Evolutionary conservation across 2,113 vertebrate genomes (phyloP), one percentile per base, ranked within the genome.

Genomic region (Oryzias javanicus): DNA sequence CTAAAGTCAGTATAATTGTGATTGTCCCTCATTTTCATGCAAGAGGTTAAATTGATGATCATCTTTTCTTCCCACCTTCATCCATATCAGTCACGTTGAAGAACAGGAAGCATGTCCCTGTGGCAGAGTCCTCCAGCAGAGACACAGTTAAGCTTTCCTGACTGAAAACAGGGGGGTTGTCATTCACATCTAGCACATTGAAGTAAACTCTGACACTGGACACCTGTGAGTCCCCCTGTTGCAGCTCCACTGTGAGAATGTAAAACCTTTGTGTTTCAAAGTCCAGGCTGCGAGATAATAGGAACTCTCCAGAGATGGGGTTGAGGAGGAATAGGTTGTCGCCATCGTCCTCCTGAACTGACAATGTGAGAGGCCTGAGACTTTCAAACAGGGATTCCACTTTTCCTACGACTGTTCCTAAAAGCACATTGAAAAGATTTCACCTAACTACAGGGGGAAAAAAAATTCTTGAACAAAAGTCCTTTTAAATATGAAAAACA

Each of bases 131-230:
- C 69, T 92, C 91, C 42, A 54, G 69, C 55, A 92, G 15, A 2
- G 78, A 79, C 1, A 69, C 67, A 46, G 74, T 83, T 44, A 86
- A 82, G 29, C 46, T 19, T 1, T 78, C 77, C 42, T 62, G 76
- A 22, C 76, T 78, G 70, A 91, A 91, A 52, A 85, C 65, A 7
- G 90, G 91, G 16, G 84, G 76, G 69, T 92, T 92, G 80, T 91
- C 91, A 5, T 92, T 92, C 64, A 91, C 86, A 55, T 92, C 87
- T 56, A 88, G 22, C 72, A 91, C 88, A 42, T 79, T 93, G 72
- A 93, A 88, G 72, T 91, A 92, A 13, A 91, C 89, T 56, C 91
- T 80, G 83, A 89, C 83, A 79, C 84, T 64, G 44, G 76, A 81
- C 16, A 84, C 76, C 48, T 67, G 74, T 3, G 25, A 47, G 42